A percentile compares a stretch with the other conserved stretches of the same genome.
Conservation (phyloP, 2,113 vertebrate genomes). For the Emydocephalus ijimae region DNA sequence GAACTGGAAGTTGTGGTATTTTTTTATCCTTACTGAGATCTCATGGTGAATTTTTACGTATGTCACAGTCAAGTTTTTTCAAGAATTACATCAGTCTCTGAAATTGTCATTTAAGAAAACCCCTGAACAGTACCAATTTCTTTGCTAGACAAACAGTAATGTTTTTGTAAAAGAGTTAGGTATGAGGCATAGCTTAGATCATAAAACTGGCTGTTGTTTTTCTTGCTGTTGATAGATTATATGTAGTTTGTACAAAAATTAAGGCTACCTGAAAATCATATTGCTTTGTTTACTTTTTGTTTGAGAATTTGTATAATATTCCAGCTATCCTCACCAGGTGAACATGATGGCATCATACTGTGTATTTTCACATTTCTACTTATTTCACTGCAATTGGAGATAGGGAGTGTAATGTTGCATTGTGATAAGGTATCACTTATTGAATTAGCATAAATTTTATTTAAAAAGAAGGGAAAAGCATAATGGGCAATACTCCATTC, state of each 20-base stretch:
- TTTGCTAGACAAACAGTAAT: neutral
- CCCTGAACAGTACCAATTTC: neutral
- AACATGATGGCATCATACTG: neutral
- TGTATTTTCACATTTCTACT: neutral
- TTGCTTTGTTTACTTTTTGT: neutral
- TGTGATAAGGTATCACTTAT: neutral
- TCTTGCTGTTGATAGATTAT: neutral
- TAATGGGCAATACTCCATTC: neutral
- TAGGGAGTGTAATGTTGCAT: neutral
- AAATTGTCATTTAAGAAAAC: neutral
- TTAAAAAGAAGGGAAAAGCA: neutral
- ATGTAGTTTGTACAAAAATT: neutral
- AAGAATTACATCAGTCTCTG: neutral
- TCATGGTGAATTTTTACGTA: neutral
- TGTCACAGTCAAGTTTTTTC: neutral
- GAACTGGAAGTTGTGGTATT: neutral
- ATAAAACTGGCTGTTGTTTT: neutral
- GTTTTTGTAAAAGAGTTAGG: neutral
- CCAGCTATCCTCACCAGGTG: neutral
- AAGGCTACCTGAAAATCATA: neutral
- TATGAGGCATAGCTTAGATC: neutral
- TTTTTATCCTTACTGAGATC: neutral
- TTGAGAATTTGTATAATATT: neutral
- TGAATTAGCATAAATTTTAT: neutral
- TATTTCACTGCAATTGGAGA: neutral